Evolutionary conservation across 2,888 invertebrate species (phyloP), one percentile per base, ranked within the genome.

Genomic region (Notodonta ziczac): DNA sequence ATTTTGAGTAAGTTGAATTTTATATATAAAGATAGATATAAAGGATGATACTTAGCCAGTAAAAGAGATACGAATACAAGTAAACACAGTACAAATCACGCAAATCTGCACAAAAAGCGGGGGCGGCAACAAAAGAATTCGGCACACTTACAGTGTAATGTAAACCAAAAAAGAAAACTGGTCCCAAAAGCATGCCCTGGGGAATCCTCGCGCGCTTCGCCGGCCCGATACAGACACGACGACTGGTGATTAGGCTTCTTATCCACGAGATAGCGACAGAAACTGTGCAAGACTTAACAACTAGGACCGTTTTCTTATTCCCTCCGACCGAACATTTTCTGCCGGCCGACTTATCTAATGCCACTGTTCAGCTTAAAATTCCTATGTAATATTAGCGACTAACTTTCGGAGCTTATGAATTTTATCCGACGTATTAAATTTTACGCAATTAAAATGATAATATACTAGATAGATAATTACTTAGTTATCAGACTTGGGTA

Each of bases 221-320:
- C 86, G 89, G 87, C 87, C 90, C 90, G 91, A 93, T 93, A 93
- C 91, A 92, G 91, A 88, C 89, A 87, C 91, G 93, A 92, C 91
- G 92, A 87, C 93, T 88, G 93, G 93, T 93, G 94, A 93, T 94
- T 93, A 93, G 94, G 90, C 93, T 89, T 85, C 92, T 92, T 93
- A 93, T 93, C 94, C 93, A 87, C 81, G 84, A 91, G 93, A 93
- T 92, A 93, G 93, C 92, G 92, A 88, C 89, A 91, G 91, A 92
- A 93, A 93, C 92, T 92, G 92, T 91, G 88, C 91, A 91, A 92
- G 93, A 93, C 93, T 93, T 93, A 93, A 93, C 93, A 93, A 93
- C 93, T 93, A 93, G 91, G 87, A 90, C 88, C 92, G 85, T 91
- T 92, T 92, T 92, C 92, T 91, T 93, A 92, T 93, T 93, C 91